Evolutionary conservation across 2,797 vertebrate species (phyloP).

Genomic region (Pteronotus mesoamericanus): DNA sequence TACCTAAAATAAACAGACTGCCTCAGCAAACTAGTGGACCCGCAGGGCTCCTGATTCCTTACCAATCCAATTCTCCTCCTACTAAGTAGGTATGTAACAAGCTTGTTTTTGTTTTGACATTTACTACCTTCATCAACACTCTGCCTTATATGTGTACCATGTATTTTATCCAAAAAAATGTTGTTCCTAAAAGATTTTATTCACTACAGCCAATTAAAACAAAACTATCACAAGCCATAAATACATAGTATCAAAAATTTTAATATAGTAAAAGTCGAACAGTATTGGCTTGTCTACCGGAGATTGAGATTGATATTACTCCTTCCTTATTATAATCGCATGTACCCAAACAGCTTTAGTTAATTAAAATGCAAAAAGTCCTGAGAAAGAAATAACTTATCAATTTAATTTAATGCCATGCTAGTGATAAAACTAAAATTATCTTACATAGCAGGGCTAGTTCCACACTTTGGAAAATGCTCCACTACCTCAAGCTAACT

Average conservation of each 20-base stretch:
- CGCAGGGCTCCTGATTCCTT: neutral
- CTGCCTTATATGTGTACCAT: neutral
- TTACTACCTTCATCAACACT: neutral
- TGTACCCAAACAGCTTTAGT: neutral
- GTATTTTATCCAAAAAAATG: neutral
- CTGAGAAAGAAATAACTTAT: neutral
- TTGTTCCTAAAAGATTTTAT: neutral
- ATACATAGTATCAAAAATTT: neutral
- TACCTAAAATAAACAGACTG: neutral
- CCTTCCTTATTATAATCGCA: neutral
- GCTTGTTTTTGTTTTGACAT: neutral
- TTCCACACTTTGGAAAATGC: neutral
- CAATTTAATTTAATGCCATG: neutral
- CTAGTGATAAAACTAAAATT: neutral
- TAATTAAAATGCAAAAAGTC: neutral
- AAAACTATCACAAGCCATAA: neutral
- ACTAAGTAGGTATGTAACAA: neutral
- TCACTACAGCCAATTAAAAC: neutral
- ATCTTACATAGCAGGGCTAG: neutral
- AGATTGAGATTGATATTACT: neutral
- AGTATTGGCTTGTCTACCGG: neutral
- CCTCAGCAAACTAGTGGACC: neutral
- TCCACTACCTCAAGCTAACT: neutral
- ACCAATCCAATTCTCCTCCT: neutral
- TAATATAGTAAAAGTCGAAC: neutral